Evolutionary conservation across 2,888 invertebrate genomes (phyloP), one percentile per base, ranked within the genome.

Genomic region (Eristalinus aeneus): DNA sequence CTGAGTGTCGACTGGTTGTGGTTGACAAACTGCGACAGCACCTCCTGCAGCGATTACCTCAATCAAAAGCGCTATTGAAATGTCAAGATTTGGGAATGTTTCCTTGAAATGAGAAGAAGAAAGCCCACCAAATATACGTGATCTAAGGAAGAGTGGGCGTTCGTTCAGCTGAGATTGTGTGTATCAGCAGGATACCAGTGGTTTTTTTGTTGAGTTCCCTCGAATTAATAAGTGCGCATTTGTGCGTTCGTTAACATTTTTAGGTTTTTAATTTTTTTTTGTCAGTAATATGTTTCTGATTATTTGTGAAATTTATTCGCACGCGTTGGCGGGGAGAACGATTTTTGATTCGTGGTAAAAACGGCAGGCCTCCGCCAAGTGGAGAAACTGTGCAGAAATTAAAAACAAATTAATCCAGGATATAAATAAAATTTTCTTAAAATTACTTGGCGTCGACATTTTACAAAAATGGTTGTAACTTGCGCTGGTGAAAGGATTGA

Each of bases 161-260:
- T 12, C 39, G 39, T 4, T 27, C 27, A 4, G 39, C n/a, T 39
- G 39, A 16, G 46, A 16, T 16, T 6, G 46, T 16, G 46, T 16
- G 46, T 75, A 10, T 65, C 34, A 58, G 60, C 69, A 46, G 61
- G 54, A 61, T 56, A 2, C 46, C 16, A 46, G 8, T 8, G 16
- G 31, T 71, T 69, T 31, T n/a, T 71, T 74, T 60, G 54, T 36
- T 63, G 67, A 10, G 34, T 27, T 10, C 61, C 2, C 2, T 53
- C 64, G 36, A 1, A 20, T 39, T 39, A 76, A 69, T 68, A 65
- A 75, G 54, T 65, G 65, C 36, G 69, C 32, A 61, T 46, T 80
- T 27, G 67, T 65, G 65, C 65, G 67, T 73, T 65, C 65, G 72
- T 78, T 78, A 78, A 72, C 58, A 72, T 65, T n/a, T n/a, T n/a